Conservation (phyloP, 2,113 vertebrate species). For the Solea solea region DNA sequence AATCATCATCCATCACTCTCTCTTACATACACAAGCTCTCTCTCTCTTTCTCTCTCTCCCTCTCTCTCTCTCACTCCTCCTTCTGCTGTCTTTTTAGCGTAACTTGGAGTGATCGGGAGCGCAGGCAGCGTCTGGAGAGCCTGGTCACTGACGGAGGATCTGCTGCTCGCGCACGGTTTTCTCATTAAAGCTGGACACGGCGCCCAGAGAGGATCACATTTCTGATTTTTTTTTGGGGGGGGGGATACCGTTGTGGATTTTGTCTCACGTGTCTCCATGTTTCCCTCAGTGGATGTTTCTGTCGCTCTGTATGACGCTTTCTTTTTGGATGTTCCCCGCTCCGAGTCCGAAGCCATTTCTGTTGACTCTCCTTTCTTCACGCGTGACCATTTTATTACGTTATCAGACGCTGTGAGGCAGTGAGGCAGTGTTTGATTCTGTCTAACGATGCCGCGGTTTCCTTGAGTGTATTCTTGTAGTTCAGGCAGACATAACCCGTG, state of each 20-base stretch:
- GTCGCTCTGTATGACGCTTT: constrained; percentile 51
- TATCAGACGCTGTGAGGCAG: constrained; percentile 11
- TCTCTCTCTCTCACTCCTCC: constrained; percentile 33
- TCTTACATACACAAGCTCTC: constrained; percentile 39
- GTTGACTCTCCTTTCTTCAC: constrained; percentile 37
- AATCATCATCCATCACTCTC: constrained; percentile 76
- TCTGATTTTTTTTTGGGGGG: background rate
- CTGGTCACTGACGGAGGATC: constrained; percentile 51
- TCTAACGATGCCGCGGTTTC: constrained; percentile 32
- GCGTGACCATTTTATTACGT: constrained; percentile 25
- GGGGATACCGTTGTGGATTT: constrained; percentile 59
- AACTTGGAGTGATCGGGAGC: constrained; percentile 67
- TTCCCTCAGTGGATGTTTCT: constrained; percentile 51
- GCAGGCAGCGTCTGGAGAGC: constrained; percentile 63
- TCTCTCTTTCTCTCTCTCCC: constrained; percentile 30
- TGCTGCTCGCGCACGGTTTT: constrained; percentile 7
- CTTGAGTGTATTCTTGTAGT: constrained; percentile 14
- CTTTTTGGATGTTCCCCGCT: constrained; percentile 47
- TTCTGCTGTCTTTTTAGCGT: constrained; percentile 77
- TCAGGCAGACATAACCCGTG: constrained; percentile 13
- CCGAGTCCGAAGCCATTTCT: constrained; percentile 21
- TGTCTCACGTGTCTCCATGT: background rate
- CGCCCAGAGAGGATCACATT: constrained; percentile 45
- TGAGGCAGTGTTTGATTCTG: constrained; percentile 4
- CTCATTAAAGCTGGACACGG: constrained; percentile 50